Evolutionary conservation across 2,797 vertebrate species (phyloP), one percentile per base, ranked within the genome.

Genomic region (Mallotus villosus): DNA sequence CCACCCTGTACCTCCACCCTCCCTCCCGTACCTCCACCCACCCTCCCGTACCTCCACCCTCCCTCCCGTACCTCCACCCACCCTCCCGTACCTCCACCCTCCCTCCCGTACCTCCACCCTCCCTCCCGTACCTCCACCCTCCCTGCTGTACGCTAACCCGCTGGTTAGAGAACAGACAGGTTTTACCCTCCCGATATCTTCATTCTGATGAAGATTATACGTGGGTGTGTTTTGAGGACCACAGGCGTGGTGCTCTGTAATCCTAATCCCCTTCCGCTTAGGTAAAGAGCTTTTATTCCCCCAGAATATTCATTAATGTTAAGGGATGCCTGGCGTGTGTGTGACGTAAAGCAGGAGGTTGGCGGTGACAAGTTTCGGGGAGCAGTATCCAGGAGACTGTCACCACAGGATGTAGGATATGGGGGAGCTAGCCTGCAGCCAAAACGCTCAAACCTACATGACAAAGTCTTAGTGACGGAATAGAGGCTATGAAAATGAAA

Each of bases 241-340:
- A 71, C 12, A 69, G 70, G 74, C 70, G 65, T 76, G 72, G 72
- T 82, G 77, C 74, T 67, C 76, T 88, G 81, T 89, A 90, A 91
- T 91, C 89, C 87, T 89, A 90, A 91, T 91, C 89, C 85, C 75
- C 67, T 74, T 41, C 7, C 81, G 82, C 41, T 46, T 11, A 68
- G 81, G 78, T 86, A 78, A 74, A 87, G 71, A 84, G 83, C 75
- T 80, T 82, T 84, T 73, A 27, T 16, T 24, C 9, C 32, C 27
- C 71, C 80, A 77, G 70, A 85, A 85, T 78, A 63, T 65, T 71
- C 22, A 81, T 85, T 81, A 79, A 27, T 73, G 74, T 70, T 66
- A 81, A 71, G 74, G 81, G 75, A 84, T 74, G 76, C 76, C 78
- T 71, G 59, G 14, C 5, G 22, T 46, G 41, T 46, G 41, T 46